Conservation (phyloP, 2,888 invertebrate species). For the Plemyria rubiginata region DNA sequence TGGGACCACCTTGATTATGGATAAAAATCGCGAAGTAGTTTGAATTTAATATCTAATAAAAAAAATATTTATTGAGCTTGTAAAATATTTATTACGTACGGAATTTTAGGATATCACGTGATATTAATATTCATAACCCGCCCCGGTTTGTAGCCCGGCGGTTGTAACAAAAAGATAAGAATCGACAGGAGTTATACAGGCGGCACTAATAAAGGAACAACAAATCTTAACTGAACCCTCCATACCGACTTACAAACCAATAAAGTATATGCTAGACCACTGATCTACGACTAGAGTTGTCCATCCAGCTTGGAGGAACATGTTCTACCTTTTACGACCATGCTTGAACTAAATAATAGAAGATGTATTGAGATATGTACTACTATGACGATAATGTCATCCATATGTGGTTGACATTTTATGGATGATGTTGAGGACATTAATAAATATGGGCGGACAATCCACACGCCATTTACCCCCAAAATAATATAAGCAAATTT, state of each 20-base stretch:
- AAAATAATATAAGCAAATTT: too few species aligned
- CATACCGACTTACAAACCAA: constrained; percentile 27
- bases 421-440: background rate
- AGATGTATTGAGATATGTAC: background rate
- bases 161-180: constrained; percentile 19
- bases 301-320: constrained; percentile 3
- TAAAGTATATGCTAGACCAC: constrained; percentile 27
- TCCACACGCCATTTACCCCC: too few species aligned
- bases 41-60: too few species aligned
- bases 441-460: background rate
- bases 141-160: constrained; percentile 14
- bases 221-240: constrained; percentile 27
- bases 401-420: background rate
- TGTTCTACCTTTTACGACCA: background rate
- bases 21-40: too few species aligned
- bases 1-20: too few species aligned
- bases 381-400: background rate
- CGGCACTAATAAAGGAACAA: constrained; percentile 26
- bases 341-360: background rate
- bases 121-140: background rate
- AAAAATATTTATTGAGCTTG: too few species aligned
- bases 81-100: too few species aligned
- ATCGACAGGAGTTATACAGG: constrained; percentile 26
- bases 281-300: constrained; percentile 21
- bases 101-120: too few species aligned